Base-by-base conservation (phyloP, 2,888 invertebrate genomes). In the Pyrochroa serraticornis region DNA sequence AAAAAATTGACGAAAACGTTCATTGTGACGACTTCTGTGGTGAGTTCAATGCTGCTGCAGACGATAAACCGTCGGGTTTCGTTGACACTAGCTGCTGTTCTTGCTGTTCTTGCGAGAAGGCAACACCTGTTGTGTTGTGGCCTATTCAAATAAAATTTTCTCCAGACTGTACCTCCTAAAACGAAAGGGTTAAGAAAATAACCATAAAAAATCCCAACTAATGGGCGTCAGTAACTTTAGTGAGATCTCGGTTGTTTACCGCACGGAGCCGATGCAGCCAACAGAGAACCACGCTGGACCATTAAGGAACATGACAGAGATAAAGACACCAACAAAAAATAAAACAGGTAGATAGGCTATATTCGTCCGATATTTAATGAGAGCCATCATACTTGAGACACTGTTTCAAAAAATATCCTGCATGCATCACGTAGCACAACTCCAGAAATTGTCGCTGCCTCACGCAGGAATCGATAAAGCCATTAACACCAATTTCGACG, bases 171-270 rank as follows among this genome's bases (percentile, higher is more conserved):
- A 72, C 72, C 65, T 64, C 61, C 67, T 66, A 69, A 72, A 71
- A 71, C 70, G 62, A 67, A 73, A 71, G 74, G 72, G 71, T 73
- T 72, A 73, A 66, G 68, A 73, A 68, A 67, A 69, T 68, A 68
- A 65, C 70, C 69, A 72, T 72, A 73, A 74, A 74, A 73, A 73
- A 71, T 72, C 61, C 60, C 58, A 71, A 68, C 71, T 70, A 72
- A 73, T 72, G 71, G 68, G 64, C 71, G 67, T 65, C 66, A 60
- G 66, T 70, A 70, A 64, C 70, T 65, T 54, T 55, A 51, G 62
- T 61, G 56, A 59, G 62, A 60, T 58, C 60, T 68, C 65, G 63
- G 68, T 69, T 71, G 66, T 71, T 71, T 70, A 70, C 71, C 67
- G 68, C 66, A 60, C 50, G 47, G 55, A 41, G 34, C 30, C 37